Conservation (phyloP, 2,797 vertebrate genomes). For the Gouania willdenowi region DNA sequence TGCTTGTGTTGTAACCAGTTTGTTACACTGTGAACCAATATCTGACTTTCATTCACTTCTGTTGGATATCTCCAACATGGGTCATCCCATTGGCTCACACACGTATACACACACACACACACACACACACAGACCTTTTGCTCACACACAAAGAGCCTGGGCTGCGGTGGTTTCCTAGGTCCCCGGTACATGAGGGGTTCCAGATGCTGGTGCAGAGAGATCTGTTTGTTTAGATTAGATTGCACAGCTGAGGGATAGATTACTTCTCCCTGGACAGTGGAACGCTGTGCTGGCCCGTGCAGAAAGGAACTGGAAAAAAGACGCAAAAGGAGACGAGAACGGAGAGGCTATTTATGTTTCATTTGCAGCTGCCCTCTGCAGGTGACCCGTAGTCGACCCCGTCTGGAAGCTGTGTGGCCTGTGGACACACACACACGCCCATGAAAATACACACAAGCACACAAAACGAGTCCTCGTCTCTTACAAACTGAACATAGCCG, state of each 20-base stretch:
- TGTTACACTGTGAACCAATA: no score
- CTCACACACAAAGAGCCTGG: conserved; percentile 40
- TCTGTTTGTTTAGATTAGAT: conserved; percentile 92
- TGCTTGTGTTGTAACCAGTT: no score
- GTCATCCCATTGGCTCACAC: conserved; percentile 12
- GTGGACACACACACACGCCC: conserved; percentile 16
- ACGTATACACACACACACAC: conserved; percentile 24
- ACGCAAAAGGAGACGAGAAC: conserved; percentile 57
- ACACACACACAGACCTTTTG: conserved; percentile 19
- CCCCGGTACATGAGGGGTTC: conserved; percentile 85
- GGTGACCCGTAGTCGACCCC: conserved; percentile 84
- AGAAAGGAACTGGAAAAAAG: conserved; percentile 76
- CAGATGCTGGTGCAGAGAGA: conserved; percentile 86
- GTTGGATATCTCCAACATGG: conserved; percentile 23
- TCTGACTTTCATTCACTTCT: conserved; percentile 16
- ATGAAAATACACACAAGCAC: no score
- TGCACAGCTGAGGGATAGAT: conserved; percentile 92
- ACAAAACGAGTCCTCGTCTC: conserved; percentile 16
- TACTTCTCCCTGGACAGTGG: conserved; percentile 86
- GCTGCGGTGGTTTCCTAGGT: conserved; percentile 72
- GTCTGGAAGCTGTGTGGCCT: conserved; percentile 77
- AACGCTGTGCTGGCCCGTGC: conserved; percentile 60
- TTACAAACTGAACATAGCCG: no score
- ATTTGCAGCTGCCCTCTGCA: conserved; percentile 83
- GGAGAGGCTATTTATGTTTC: conserved; percentile 87